Percentiles rank a stretch among this genome's conserved stretches.
These are phyloP conservation scores for Myathropa florea DNA, from an alignment of 2,888 invertebrate species.

Conservation along the genomic window DNA sequence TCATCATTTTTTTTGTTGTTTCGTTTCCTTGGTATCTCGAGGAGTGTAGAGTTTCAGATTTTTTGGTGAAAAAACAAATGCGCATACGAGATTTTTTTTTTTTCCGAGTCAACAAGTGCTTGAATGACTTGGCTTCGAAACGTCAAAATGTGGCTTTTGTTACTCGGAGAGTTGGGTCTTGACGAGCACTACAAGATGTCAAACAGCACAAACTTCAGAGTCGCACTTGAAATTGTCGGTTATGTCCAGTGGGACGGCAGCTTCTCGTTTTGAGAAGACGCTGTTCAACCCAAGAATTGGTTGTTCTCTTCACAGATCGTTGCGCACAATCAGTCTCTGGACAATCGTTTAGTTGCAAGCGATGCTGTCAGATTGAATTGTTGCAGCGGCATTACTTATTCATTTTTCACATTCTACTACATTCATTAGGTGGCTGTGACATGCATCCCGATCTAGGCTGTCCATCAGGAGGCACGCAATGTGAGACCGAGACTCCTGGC, in stretches of 20 bases:
- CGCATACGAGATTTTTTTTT: not conserved
- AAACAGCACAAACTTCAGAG: not conserved
- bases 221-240: not conserved
- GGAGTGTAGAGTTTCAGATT: conserved; percentile 40
- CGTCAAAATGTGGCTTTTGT: not conserved
- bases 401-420: not conserved
- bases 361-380: not conserved
- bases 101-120: not conserved
- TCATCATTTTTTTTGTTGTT: not conserved
- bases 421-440: not conserved
- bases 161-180: not conserved
- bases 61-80: conserved; percentile 9
- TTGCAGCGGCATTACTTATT: not conserved
- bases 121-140: too few relatives aligned
- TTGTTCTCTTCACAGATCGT: not conserved
- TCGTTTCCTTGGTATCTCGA: not conserved
- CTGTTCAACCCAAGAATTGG: not conserved
- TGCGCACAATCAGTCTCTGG: not conserved
- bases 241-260: not conserved
- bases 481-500: not conserved
- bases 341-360: not conserved
- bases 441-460: not conserved
- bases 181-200: not conserved
- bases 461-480: not conserved
- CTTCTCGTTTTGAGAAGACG: not conserved